Conservation (phyloP, 2,888 invertebrate species). For the Andrena praecox region DNA sequence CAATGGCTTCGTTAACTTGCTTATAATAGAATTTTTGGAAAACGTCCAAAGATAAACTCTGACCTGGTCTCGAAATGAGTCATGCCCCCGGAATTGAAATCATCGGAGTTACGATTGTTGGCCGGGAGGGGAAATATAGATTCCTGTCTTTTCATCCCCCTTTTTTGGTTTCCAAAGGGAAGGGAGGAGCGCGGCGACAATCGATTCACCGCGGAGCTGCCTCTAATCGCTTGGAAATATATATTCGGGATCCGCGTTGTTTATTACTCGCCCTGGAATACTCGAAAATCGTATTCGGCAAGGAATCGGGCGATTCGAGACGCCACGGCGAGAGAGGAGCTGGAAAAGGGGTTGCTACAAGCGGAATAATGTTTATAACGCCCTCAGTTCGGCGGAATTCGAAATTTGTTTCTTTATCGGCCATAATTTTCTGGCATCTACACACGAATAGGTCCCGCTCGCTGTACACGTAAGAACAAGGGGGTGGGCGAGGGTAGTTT, state of each 20-base stretch:
- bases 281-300: slow-evolving; percentile 72
- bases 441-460: slow-evolving; percentile 80
- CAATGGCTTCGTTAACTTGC: not conserved
- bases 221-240: slow-evolving; percentile 70
- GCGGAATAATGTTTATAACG: slow-evolving; percentile 82
- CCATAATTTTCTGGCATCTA: slow-evolving; percentile 83
- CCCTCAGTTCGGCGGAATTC: slow-evolving; percentile 77
- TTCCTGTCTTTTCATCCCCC: not conserved
- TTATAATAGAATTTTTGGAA: not conserved
- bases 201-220: slow-evolving; percentile 38
- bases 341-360: slow-evolving; percentile 70
- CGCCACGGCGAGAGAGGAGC: slow-evolving; percentile 52
- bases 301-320: slow-evolving; percentile 54
- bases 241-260: slow-evolving; percentile 71
- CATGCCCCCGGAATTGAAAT: not conserved
- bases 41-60: not conserved
- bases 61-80: not conserved
- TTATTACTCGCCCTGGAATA: slow-evolving; percentile 76
- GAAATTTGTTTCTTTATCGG: slow-evolving; percentile 84
- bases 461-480: slow-evolving; percentile 48
- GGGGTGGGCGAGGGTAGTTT: slow-evolving; percentile 55
- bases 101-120: not conserved
- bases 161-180: not conserved
- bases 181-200: slow-evolving; percentile 3
- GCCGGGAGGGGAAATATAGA: not conserved